phyloP scores from a whole-genome alignment of 2,113 vertebrate species.

The Porphyrio hochstetteri region DNA sequence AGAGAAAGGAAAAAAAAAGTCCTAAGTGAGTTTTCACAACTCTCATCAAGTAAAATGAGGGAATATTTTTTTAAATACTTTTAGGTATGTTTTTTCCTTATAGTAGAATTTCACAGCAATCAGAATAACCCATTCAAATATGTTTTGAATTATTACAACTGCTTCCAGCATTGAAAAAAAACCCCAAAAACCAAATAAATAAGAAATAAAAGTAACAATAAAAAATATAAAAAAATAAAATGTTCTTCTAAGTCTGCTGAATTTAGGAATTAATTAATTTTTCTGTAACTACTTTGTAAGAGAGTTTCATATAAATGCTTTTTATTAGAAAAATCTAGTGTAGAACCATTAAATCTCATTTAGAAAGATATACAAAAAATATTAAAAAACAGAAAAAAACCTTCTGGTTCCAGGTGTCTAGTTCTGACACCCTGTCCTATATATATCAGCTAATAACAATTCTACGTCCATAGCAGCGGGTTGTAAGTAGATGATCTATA shows the following conservation, averaged over 20 bases:
- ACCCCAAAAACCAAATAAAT: no score
- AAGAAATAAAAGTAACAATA: no score
- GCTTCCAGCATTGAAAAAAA: not conserved
- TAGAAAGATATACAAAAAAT: not conserved
- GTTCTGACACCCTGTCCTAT: not conserved
- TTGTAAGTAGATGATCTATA: not conserved
- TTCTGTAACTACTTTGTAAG: not conserved
- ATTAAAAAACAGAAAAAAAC: not conserved
- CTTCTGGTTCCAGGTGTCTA: not conserved
- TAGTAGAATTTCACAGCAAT: not conserved
- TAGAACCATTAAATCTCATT: not conserved
- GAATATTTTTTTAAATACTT: not conserved
- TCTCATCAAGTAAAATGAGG: accelerated
- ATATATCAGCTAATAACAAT: not conserved
- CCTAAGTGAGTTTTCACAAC: not conserved
- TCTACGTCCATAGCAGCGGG: accelerated
- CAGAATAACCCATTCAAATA: not conserved
- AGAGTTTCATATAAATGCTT: not conserved
- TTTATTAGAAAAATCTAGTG: not conserved
- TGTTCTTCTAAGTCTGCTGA: not conserved
- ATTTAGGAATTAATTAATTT: not conserved
- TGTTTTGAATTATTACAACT: not conserved
- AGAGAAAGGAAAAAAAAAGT: not conserved
- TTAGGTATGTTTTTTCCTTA: not conserved
- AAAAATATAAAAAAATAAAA: not conserved